A percentile compares a stretch with the other conserved stretches of the same genome.
Conservation (phyloP, 1,140 invertebrate species). For the Akabosia matsudoensis region DNA sequence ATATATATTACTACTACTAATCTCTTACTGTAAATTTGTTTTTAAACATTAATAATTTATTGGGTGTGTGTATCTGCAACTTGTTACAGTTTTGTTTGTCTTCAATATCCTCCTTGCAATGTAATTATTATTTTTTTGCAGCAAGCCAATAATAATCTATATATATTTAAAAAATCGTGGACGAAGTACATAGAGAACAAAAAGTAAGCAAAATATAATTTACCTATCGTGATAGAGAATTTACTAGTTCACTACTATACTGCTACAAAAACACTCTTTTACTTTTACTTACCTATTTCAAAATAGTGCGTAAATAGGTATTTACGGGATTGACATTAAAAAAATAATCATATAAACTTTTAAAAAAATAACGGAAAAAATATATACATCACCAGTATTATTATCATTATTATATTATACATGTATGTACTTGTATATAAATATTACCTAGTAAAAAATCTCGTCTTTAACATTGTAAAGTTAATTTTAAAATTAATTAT, state of each 20-base stretch:
- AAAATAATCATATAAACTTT: too few species aligned
- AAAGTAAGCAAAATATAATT: too few species aligned
- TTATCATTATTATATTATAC: background rate
- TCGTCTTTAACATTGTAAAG: background rate
- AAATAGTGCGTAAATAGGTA: background rate
- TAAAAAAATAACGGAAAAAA: background rate
- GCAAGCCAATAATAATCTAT: too few species aligned
- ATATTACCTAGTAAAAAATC: background rate
- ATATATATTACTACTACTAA: too few species aligned
- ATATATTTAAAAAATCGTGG: too few species aligned
- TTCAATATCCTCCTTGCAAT: too few species aligned
- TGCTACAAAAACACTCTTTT: background rate
- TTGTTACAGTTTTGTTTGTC: too few species aligned
- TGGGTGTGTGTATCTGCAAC: background rate
- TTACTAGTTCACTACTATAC: background rate
- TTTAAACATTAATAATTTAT: background rate
- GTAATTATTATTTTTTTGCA: too few species aligned
- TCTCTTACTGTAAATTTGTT: background rate
- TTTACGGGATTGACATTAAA: background rate
- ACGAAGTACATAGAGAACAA: too few species aligned
- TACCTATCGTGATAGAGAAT: too few species aligned
- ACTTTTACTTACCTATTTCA: background rate
- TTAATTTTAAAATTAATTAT: background rate
- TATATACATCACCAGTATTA: background rate
- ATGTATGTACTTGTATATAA: background rate